A percentile compares a stretch with the other conserved stretches of the same genome.
Evolutionary conservation across 2,797 vertebrate genomes (phyloP).

Genomic region (Halcyon smyrnensis): DNA sequence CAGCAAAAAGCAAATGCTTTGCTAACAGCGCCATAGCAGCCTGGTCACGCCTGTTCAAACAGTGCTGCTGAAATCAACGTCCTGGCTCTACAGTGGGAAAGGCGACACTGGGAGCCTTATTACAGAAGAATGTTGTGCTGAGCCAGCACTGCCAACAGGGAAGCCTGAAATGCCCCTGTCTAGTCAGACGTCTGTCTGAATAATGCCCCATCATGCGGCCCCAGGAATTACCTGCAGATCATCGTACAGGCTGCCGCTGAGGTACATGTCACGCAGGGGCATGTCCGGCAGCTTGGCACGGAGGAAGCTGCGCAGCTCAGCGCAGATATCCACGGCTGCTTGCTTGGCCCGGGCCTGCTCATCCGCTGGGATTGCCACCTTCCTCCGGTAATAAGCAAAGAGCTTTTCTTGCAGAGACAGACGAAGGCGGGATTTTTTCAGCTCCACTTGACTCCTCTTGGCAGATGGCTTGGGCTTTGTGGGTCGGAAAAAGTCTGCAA

Average conservation of each 20-base stretch:
- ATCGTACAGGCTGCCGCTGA: conserved; percentile 96
- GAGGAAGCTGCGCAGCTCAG: conserved; percentile 93
- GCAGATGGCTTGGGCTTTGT: conserved; percentile 75
- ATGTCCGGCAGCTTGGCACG: conserved; percentile 95
- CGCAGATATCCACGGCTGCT: conserved; percentile 94
- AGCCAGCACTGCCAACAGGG: background rate
- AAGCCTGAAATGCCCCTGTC: background rate
- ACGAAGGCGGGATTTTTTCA: conserved; percentile 88
- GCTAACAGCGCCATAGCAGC: background rate
- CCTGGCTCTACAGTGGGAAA: background rate
- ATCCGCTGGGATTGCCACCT: conserved; percentile 86
- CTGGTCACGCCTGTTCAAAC: background rate
- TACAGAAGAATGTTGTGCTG: conserved; percentile 14
- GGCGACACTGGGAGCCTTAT: background rate
- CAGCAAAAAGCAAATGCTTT: background rate
- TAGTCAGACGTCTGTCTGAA: background rate
- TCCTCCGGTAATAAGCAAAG: conserved; percentile 88
- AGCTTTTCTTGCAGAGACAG: conserved; percentile 94
- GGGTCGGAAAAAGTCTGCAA: conserved; percentile 74
- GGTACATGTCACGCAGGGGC: conserved; percentile 97
- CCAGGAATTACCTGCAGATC: conserved; percentile 89
- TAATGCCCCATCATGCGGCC: background rate
- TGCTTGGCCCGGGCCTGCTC: conserved; percentile 92
- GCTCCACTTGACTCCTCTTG: conserved; percentile 80
- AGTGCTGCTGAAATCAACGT: background rate